These are phyloP conservation scores for Nomada fucata DNA, from an alignment of 2,888 invertebrate genomes.

Conservation along the genomic window DNA sequence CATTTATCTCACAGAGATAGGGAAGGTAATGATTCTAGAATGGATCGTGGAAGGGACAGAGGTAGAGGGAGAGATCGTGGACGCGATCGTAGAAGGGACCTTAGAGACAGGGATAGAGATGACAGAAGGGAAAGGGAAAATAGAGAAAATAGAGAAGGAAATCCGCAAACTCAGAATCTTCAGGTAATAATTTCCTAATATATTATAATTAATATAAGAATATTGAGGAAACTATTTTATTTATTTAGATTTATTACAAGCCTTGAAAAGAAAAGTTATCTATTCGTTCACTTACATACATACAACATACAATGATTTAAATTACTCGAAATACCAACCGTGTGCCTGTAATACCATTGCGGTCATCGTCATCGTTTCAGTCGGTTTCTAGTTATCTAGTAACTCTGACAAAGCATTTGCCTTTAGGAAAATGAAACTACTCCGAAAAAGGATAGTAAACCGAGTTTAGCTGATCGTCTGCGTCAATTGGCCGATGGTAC, in stretches of 20 bases:
- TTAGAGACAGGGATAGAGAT: slow-evolving; percentile 80
- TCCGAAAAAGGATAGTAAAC: slow-evolving; percentile 80
- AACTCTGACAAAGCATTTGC: background rate
- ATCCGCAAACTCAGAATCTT: slow-evolving; percentile 50
- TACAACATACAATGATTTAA: background rate
- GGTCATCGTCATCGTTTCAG: too few relatives aligned
- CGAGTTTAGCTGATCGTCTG: slow-evolving; percentile 82
- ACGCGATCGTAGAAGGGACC: slow-evolving; percentile 77
- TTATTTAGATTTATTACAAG: background rate
- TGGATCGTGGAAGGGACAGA: slow-evolving; percentile 79
- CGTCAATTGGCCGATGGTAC: slow-evolving; percentile 83
- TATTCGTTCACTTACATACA: background rate
- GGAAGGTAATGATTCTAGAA: slow-evolving; percentile 71
- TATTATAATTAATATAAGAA: background rate
- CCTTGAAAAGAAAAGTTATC: background rate
- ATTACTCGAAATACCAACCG: background rate
- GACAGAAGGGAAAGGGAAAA: slow-evolving; percentile 76
- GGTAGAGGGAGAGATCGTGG: slow-evolving; percentile 80
- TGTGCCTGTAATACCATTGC: background rate
- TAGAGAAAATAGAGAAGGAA: slow-evolving; percentile 76
- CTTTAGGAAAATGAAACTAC: slow-evolving; percentile 57
- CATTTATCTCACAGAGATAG: slow-evolving; percentile 76
- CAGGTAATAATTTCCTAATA: slow-evolving; percentile 32
- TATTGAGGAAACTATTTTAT: background rate
- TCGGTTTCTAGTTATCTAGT: background rate